A percentile compares a stretch with the other conserved stretches of the same genome.
phyloP scores from a whole-genome alignment of 2,797 vertebrate species.

The Myotis pilosus region DNA sequence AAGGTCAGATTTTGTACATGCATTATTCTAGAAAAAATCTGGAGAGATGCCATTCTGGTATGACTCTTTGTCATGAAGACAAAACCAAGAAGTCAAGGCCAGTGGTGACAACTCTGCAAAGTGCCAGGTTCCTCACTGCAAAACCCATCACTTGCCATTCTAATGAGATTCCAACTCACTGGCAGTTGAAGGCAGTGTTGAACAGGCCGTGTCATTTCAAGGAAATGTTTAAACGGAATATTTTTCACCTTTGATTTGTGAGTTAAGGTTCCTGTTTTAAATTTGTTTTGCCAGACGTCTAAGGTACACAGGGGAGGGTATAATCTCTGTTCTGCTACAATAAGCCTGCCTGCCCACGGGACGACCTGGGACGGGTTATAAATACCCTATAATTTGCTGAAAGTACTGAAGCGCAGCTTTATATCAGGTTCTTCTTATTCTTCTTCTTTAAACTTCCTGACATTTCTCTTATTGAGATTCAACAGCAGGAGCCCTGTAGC shows the following conservation, averaged over 20 bases:
- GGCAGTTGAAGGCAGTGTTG: not conserved
- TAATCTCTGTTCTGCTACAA: slow-evolving; percentile 21
- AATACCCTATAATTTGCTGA: slow-evolving; percentile 63
- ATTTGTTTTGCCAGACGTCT: slow-evolving; percentile 25
- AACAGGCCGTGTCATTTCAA: not conserved
- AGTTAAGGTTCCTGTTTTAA: slow-evolving; percentile 40
- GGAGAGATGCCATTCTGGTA: not conserved
- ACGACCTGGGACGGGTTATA: slow-evolving; percentile 45
- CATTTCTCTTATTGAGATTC: slow-evolving; percentile 68
- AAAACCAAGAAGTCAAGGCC: not conserved
- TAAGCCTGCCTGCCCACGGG: slow-evolving; percentile 31
- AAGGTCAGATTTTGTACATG: not conserved
- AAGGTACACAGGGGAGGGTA: fast-evolving
- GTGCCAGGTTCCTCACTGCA: not conserved
- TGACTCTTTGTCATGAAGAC: not conserved
- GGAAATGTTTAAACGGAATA: not conserved
- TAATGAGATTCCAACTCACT: not conserved
- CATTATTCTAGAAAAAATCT: not conserved
- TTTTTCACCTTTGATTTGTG: slow-evolving; percentile 37
- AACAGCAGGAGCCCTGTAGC: not conserved
- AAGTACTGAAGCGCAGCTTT: slow-evolving; percentile 33
- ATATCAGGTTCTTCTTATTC: slow-evolving; percentile 49
- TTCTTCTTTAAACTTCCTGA: slow-evolving; percentile 71
- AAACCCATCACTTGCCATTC: not conserved
- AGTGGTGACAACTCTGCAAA: not conserved